A percentile compares a stretch with the other conserved stretches of the same genome.
Conservation (phyloP, 2,113 vertebrate species). For the Jaculus jaculus region DNA sequence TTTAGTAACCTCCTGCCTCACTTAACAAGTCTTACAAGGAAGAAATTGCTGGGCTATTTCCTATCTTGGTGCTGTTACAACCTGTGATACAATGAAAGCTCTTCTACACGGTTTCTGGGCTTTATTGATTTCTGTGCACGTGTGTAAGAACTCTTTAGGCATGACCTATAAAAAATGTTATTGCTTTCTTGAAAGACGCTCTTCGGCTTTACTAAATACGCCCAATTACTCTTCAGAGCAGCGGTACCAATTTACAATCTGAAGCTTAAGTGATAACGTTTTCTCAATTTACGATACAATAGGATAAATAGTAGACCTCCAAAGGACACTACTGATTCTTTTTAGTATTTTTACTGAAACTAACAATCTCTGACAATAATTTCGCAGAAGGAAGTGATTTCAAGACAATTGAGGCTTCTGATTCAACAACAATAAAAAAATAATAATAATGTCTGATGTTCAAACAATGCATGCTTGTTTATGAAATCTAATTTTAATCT, state of each 20-base stretch:
- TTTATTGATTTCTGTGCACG: not conserved
- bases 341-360: not conserved
- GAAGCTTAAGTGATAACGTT: not conserved
- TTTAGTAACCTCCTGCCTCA: no score
- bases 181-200: not conserved
- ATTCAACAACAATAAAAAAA: not conserved
- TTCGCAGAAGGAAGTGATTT: not conserved
- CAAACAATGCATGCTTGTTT: not conserved
- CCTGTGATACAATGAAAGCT: not conserved
- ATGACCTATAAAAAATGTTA: not conserved
- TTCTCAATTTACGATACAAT: not conserved
- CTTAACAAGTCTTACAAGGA: no score
- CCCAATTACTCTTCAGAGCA: not conserved
- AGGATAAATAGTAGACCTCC: not conserved
- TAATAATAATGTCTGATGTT: not conserved
- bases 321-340: not conserved
- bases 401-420: not conserved
- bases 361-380: not conserved
- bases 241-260: not conserved
- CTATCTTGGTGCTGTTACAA: not conserved
- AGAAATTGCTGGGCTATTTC: not conserved
- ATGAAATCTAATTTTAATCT: not conserved
- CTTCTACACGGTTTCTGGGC: not conserved
- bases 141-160: not conserved
- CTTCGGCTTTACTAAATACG: not conserved